Conservation (phyloP, 2,888 invertebrate genomes). For the Tenthredo scrophulariae region DNA sequence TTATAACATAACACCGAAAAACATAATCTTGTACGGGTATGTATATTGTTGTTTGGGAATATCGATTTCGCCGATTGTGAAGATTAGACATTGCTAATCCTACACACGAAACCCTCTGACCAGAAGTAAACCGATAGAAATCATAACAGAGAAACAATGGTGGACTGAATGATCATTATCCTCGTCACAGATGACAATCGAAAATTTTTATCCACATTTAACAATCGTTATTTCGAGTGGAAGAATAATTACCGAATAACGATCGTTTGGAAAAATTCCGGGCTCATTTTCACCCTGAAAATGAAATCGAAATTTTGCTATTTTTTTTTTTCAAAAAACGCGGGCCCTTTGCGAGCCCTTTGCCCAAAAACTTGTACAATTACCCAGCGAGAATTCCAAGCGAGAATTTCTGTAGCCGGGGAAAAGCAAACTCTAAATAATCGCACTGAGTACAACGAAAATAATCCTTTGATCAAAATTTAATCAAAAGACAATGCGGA, state of each 20-base stretch:
- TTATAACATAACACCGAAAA: conserved; percentile 28
- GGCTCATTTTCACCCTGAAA: too few species aligned
- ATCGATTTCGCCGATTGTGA: conserved; percentile 28
- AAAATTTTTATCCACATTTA: background rate
- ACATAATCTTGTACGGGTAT: background rate
- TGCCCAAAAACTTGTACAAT: too few species aligned
- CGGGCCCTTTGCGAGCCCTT: too few species aligned
- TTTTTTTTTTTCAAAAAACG: too few species aligned
- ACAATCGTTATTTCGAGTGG: background rate
- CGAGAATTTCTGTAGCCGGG: too few species aligned
- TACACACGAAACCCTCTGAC: background rate
- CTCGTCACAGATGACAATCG: background rate
- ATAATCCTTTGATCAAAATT: background rate
- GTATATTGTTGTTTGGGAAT: background rate
- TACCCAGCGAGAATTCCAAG: too few species aligned
- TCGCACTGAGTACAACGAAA: background rate
- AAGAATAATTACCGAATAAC: too few species aligned
- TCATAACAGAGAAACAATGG: background rate
- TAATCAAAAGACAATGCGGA: background rate
- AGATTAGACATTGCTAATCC: background rate
- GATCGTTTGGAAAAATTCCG: too few species aligned
- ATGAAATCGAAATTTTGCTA: too few species aligned
- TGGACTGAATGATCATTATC: background rate
- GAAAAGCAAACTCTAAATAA: background rate
- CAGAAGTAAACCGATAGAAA: background rate